Evolutionary conservation across 2,888 invertebrate genomes (phyloP).

Genomic region (Sipha maydis): DNA sequence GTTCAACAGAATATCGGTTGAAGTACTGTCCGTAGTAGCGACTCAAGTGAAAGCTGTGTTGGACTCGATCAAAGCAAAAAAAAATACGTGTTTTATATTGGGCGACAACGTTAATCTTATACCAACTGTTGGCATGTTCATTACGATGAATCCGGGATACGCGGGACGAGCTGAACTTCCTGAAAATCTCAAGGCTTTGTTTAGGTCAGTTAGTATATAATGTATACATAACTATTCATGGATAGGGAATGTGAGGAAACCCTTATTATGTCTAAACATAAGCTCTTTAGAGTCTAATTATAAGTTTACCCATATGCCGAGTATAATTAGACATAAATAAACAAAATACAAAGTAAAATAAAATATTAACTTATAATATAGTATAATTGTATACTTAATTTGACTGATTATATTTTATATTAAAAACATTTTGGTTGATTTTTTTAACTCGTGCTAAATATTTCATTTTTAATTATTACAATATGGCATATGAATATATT

Average conservation of each 20-base stretch:
- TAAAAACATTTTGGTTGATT: too few relatives aligned
- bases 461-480: too few relatives aligned
- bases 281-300: too few relatives aligned
- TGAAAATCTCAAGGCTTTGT: constrained; percentile 76
- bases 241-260: too few relatives aligned
- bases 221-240: too few relatives aligned
- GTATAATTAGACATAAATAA: too few relatives aligned
- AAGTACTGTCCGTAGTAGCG: constrained; percentile 93
- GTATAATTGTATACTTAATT: background rate
- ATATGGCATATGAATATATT: too few relatives aligned
- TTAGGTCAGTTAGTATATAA: constrained; percentile 67
- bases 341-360: too few relatives aligned
- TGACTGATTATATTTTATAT: background rate
- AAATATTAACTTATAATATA: too few relatives aligned
- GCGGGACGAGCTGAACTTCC: constrained; percentile 91
- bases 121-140: constrained; percentile 88
- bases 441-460: too few relatives aligned
- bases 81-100: constrained; percentile 83
- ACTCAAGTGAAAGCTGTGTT: constrained; percentile 89
- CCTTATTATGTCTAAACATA: too few relatives aligned
- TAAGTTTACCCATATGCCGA: too few relatives aligned
- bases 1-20: constrained; percentile 94
- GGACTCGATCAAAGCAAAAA: constrained; percentile 87
- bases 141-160: constrained; percentile 97
- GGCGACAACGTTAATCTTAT: constrained; percentile 82